phyloP scores from a whole-genome alignment of 37 sponge, comb jelly and placozoan species.

The Halichondria panicea region DNA sequence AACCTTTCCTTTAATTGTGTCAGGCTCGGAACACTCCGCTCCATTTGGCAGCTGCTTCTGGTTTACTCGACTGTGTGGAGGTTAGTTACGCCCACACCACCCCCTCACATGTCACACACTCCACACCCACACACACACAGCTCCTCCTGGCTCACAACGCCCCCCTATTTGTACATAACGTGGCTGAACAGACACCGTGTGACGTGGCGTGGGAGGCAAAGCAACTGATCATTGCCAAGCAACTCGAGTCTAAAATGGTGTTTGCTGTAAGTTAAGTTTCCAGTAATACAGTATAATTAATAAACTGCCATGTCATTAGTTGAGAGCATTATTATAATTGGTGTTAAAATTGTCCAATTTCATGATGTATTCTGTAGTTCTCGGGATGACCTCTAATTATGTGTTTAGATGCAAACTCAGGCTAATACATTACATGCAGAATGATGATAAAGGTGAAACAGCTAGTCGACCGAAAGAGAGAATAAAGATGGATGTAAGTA shows the following conservation, averaged over 20 bases:
- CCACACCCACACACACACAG: constrained; percentile 19
- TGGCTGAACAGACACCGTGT: constrained; percentile 69
- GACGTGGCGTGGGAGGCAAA: constrained; percentile 67
- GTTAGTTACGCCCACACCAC: constrained; percentile 7
- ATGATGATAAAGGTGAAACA: no score
- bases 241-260: constrained; percentile 79
- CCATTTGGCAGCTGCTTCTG: constrained; percentile 76
- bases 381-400: no score
- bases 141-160: constrained; percentile 70
- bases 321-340: not conserved
- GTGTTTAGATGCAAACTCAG: no score
- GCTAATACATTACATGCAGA: no score
- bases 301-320: not conserved
- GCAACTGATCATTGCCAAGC: constrained; percentile 70
- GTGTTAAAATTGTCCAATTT: not conserved
- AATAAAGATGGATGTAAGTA: not conserved
- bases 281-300: no score
- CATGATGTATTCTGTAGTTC: constrained; percentile 1
- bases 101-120: no score
- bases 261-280: constrained; percentile 39
- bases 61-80: constrained; percentile 79
- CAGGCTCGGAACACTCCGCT: constrained; percentile 78
- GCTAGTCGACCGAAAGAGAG: no score
- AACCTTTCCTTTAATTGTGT: not conserved
- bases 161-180: constrained; percentile 62